Base-by-base conservation (phyloP, 2,888 invertebrate genomes). In the Caenorhabditis sulstoni region DNA sequence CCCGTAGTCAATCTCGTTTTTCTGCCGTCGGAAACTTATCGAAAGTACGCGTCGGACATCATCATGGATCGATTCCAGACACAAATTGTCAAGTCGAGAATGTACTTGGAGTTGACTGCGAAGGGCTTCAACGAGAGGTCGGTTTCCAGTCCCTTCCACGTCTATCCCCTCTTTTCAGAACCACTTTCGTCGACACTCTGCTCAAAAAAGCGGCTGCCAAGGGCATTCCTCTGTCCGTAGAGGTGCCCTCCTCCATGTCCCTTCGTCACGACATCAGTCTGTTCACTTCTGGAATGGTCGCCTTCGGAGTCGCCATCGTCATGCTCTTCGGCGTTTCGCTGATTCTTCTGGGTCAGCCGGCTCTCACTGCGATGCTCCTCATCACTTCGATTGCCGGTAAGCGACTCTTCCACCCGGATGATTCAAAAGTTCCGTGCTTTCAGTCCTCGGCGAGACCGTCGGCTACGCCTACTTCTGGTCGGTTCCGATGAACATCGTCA, bases 1-100 rank as follows among this genome's bases (percentile, higher is more conserved):
- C 89, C 90, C 1, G 86, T 90, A 1, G 86, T 90, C 61, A 88
- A 87, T 61, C 81, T 89, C 59, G 86, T 90, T 20, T 90, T 90
- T 73, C 81, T 90, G 47, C 55, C 81, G 14, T 81, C 85, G 7
- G 87, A 87, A 16, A 81, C 77, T 0, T 90, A 86, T 77, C 67
- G 78, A 52, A 81, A 85, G 67, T 90, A 84, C 68, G 57, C 87
- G 8, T 80, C 84, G 5, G 90, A 90, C 74, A 78, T 90, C 65
- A 81, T 82, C 39, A 84, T 87, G 78, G 87, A 86, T 62, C 67
- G 84, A 37, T 87, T 83, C 73, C 87, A 87, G 59, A 84, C 86
- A 3, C 82, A 87, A 44, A 87, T 88, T 59, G 53, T 83, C 57
- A 79, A 81, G 35, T 83, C 85, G 5, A 64, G 87, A 73, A 87